Base-by-base conservation (phyloP, 1,140 invertebrate genomes). In the Akabosia matsudoensis region DNA sequence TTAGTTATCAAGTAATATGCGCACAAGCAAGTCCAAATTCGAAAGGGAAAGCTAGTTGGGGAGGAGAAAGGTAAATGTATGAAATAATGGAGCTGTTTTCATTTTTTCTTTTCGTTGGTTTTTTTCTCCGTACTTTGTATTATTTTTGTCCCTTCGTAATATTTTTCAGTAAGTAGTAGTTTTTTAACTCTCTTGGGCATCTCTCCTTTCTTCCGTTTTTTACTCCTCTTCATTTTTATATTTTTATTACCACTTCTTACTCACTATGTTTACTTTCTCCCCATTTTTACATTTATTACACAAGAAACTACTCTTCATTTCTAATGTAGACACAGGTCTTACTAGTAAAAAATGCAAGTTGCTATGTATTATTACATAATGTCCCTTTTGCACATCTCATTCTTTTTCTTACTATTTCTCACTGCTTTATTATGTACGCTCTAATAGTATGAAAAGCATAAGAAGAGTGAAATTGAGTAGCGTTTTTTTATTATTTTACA, bases 1-100 rank as follows among this genome's bases (percentile, higher is more conserved):
- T 67, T 67, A 67, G 61, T 67, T 67, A 67, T 67, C 26, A 67
- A 22, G 61, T 67, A 67, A 67, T 67, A 67, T 67, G 26, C 61
- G 61, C n/a, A 30, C 54, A 22, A 56, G 54, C 7, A 56, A 24
- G n/a, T n/a, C n/a, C 54, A 56, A 56, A 22, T 16, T n/a, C n/a
- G n/a, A 45, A 22, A 61, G 54, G 24, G 54, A 61, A 45, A 24
- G 24, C n/a, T n/a, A n/a, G n/a, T n/a, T n/a, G n/a, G n/a, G 54
- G 4, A 61, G 24, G 54, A 22, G 24, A 61, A 61, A 61, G 54
- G 54, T 61, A 22, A 22, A 22, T 61, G 54, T 22, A 16, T 61
- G 14, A 16, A 7, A 14, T 10, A 24, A n/a, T 61, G 54, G 13
- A 10, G 14, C 4, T 61, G 24, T 61, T 61, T 61, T n/a, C 24